These are phyloP conservation scores for Mycetomoellerius zeteki DNA, from an alignment of 1,140 invertebrate species.

Conservation along the genomic window DNA sequence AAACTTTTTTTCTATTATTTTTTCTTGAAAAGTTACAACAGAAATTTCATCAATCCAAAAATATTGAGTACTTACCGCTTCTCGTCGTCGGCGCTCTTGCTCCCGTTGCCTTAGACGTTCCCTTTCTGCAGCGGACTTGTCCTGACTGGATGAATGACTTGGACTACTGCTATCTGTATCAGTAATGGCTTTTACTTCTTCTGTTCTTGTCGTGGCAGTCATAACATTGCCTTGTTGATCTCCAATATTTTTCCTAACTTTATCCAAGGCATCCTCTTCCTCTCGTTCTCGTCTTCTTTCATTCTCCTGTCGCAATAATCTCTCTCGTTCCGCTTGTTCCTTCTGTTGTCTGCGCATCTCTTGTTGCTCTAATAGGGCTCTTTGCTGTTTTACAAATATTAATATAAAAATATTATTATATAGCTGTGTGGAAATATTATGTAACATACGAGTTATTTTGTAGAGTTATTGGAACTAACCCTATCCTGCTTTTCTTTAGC, in stretches of 20 bases:
- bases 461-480: conserved; percentile 83
- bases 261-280: conserved; percentile 93
- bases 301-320: conserved; percentile 92
- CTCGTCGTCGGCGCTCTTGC: conserved; percentile 95
- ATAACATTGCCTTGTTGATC: conserved; percentile 82
- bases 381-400: conserved; percentile 87
- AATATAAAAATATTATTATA: conserved; percentile 31
- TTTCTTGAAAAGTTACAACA: not conserved
- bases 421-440: not conserved
- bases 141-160: conserved; percentile 88
- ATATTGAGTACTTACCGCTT: conserved; percentile 92
- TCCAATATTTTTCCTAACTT: conserved; percentile 88
- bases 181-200: conserved; percentile 88
- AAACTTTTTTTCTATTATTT: not conserved
- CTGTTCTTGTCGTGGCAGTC: conserved; percentile 83
- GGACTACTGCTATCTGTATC: conserved; percentile 88
- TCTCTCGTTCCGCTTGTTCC: conserved; percentile 94
- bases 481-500: conserved; percentile 97
- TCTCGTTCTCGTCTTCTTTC: conserved; percentile 93
- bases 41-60: not conserved
- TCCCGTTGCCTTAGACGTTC: conserved; percentile 94
- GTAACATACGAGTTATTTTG: not conserved
- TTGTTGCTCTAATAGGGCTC: conserved; percentile 93
- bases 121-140: conserved; percentile 91
- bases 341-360: conserved; percentile 91